Evolutionary conservation across 2,113 vertebrate genomes (phyloP), one percentile per base, ranked within the genome.

Genomic region (Psilopsiagon aurifrons): DNA sequence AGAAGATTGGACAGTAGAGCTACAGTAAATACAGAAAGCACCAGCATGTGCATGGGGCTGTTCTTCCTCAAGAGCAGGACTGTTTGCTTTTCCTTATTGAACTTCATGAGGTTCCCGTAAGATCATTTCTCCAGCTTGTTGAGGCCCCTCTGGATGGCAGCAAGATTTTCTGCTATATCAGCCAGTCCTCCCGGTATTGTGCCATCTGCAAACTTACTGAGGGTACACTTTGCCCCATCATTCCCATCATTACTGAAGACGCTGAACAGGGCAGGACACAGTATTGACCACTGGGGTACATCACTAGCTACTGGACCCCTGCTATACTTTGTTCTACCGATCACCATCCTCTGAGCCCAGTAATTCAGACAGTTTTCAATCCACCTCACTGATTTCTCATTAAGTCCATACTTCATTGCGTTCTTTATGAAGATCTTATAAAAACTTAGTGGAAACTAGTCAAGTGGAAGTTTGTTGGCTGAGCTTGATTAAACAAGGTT

Each of bases 401-500:
- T 81, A 31, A 86, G 10, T 8, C 25, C 25, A 16, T 15, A 41
- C 2, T 44, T 88, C 17, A 59, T 59, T 31, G 55, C 8, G 2
- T 60, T 76, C 25, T 76, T 13, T 62, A 28, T 51, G 25, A 67
- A 15, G 39, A 63, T 43, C 23, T 75, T 22, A 39, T 2, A 14
- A 41, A 77, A 92, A 82, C 49, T 62, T 60, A 80, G 10, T 13
- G 14, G 33, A 70, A 94, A 62, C 4, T 17, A 51, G 25, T 59
- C 54, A 59, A 77, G 33, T 55, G 15, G 7, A 87, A 74, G 7
- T 70, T 54, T 83, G 4, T 66, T 90, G 43, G 5, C n/a, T 67
- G 46, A 83, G 15, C 24, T 93, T 90, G n/a, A 70, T 57, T 71
- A 82, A 96, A 52, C 35, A 75, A 69, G 24, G 7, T 74, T 90